Evolutionary conservation across 1,140 invertebrate species (phyloP).

Genomic region (Mizuhopecten yessoensis): DNA sequence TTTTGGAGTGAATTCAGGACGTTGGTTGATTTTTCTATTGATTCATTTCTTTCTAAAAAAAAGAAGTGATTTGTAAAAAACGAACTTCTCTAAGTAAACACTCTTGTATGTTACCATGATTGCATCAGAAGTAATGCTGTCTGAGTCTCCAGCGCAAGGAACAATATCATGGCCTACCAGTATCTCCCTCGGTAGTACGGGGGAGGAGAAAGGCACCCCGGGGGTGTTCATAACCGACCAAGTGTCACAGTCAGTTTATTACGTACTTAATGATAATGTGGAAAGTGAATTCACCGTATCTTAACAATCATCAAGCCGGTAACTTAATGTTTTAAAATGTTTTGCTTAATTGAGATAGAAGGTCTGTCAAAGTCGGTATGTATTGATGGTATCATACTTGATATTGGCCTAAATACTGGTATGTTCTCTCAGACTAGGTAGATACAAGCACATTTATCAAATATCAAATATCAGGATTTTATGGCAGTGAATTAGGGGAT

Average conservation of each 20-base stretch:
- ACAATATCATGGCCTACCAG: not conserved
- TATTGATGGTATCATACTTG: not conserved
- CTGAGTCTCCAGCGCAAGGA: not conserved
- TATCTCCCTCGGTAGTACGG: not conserved
- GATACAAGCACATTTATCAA: too few relatives aligned
- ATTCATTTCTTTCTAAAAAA: too few relatives aligned
- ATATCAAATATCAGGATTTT: too few relatives aligned
- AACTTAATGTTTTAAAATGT: not conserved
- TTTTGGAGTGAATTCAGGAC: too few relatives aligned
- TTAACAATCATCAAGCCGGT: not conserved
- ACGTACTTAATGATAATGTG: not conserved
- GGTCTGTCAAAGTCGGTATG: not conserved
- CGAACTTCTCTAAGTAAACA: too few relatives aligned
- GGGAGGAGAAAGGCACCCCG: not conserved
- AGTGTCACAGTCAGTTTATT: not conserved
- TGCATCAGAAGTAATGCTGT: too few relatives aligned
- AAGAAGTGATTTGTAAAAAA: too few relatives aligned
- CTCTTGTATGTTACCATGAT: too few relatives aligned
- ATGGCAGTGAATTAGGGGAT: too few relatives aligned
- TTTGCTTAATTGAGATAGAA: not conserved
- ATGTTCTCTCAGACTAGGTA: too few relatives aligned
- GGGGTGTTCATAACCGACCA: not conserved
- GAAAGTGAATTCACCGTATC: not conserved
- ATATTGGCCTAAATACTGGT: too few relatives aligned
- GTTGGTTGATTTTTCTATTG: too few relatives aligned